Conservation (phyloP, 2,888 invertebrate species). For the Empis livida region DNA sequence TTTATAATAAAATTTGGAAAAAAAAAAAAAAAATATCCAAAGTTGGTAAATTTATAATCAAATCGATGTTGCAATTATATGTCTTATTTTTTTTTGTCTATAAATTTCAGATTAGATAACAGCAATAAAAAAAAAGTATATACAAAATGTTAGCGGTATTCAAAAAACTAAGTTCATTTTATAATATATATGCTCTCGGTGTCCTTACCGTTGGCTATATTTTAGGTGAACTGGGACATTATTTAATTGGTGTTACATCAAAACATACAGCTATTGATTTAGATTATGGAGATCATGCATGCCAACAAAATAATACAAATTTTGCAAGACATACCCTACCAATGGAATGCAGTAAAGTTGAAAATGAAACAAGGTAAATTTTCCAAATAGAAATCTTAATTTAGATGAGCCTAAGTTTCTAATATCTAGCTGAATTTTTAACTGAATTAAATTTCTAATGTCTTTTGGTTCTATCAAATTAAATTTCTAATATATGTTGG, state of each 20-base stretch:
- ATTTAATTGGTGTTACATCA: constrained; percentile 77
- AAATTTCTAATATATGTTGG: no score
- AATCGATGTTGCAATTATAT: neutral
- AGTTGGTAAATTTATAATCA: no score
- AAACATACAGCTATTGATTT: constrained; percentile 74
- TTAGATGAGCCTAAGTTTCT: no score
- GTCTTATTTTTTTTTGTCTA: neutral
- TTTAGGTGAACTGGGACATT: constrained; percentile 77
- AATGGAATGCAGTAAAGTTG: constrained; percentile 42
- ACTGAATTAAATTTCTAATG: no score
- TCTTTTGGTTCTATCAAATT: no score
- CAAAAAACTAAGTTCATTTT: constrained; percentile 50
- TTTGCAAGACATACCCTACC: constrained; percentile 41
- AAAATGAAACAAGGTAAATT: constrained; percentile 40
- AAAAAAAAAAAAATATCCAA: no score
- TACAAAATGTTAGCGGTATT: constrained; percentile 25
- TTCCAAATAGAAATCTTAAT: no score
- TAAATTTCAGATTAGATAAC: neutral
- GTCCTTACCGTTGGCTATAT: constrained; percentile 73
- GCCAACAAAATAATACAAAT: constrained; percentile 58
- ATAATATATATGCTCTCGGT: constrained; percentile 66
- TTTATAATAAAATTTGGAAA: no score
- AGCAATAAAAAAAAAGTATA: no score
- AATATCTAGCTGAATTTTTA: no score
- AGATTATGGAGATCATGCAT: constrained; percentile 75